phyloP scores from a whole-genome alignment of 1,140 invertebrate genomes.

The Micrasema longulum region DNA sequence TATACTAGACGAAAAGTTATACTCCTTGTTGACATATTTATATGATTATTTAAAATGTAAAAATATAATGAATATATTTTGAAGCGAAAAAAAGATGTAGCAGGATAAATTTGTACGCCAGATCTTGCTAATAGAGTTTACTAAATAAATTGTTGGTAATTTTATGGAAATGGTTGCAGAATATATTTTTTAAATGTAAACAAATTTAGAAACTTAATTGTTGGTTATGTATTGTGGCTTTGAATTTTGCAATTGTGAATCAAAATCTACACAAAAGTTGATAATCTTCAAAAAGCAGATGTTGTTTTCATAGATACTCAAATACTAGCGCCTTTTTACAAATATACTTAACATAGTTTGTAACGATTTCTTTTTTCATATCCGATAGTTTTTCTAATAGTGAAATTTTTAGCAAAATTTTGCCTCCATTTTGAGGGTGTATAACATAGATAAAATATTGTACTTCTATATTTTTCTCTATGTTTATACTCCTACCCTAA shows the following conservation, averaged over 20 bases:
- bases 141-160: conserved; percentile 7
- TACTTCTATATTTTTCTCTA: not conserved
- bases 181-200: conserved; percentile 37
- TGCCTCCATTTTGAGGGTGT: not conserved
- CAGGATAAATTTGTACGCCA: not conserved
- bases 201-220: conserved; percentile 23
- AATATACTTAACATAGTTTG: no score
- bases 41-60: conserved; percentile 38
- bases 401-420: no score
- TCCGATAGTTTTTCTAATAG: no score
- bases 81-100: no score
- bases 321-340: no score
- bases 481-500: conserved; percentile 4
- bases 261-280: not conserved
- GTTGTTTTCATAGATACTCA: no score
- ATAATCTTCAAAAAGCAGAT: no score
- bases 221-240: conserved; percentile 15
- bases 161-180: conserved; percentile 4
- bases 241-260: conserved; percentile 31
- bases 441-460: not conserved
- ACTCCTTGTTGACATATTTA: conserved; percentile 51
- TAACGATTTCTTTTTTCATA: no score
- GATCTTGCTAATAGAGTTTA: conserved; percentile 33
- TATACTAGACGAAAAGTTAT: conserved; percentile 45
- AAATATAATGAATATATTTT: conserved; percentile 6